A percentile compares a stretch with the other conserved stretches of the same genome.
Evolutionary conservation across 2,888 invertebrate species (phyloP).

Genomic region (Agrochola lota): DNA sequence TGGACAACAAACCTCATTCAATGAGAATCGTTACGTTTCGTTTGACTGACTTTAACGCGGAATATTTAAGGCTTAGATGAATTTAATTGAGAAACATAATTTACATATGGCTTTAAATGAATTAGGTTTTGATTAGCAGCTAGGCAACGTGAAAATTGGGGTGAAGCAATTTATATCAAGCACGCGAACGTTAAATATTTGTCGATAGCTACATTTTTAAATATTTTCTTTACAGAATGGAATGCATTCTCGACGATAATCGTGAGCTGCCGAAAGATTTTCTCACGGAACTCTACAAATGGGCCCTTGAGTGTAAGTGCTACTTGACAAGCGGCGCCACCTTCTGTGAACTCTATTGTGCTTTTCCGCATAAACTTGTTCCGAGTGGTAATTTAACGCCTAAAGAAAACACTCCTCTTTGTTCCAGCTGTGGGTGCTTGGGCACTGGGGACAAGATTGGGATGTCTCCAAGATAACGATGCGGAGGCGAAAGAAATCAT

Average conservation of each 20-base stretch:
- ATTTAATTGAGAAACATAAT: constrained; percentile 66
- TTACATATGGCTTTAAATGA: constrained; percentile 58
- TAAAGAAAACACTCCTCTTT: constrained; percentile 60
- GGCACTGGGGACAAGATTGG: constrained; percentile 95
- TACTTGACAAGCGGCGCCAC: constrained; percentile 58
- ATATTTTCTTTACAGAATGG: constrained; percentile 91
- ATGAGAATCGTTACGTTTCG: constrained; percentile 77
- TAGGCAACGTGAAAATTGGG: constrained; percentile 30
- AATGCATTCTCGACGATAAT: constrained; percentile 90
- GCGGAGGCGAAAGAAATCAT: constrained; percentile 94
- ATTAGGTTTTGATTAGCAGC: constrained; percentile 46
- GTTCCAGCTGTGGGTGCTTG: constrained; percentile 94
- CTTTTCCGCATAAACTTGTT: constrained; percentile 65
- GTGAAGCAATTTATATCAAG: constrained; percentile 24
- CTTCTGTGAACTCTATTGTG: constrained; percentile 67
- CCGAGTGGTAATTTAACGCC: constrained; percentile 61
- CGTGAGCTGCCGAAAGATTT: constrained; percentile 92
- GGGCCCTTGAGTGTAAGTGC: constrained; percentile 95
- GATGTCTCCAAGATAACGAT: constrained; percentile 93
- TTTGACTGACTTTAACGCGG: constrained; percentile 75
- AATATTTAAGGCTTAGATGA: constrained; percentile 70
- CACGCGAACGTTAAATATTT: constrained; percentile 38
- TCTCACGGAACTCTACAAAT: constrained; percentile 93
- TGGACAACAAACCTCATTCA: constrained; percentile 85
- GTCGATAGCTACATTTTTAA: constrained; percentile 31